A percentile compares a stretch with the other conserved stretches of the same genome.
Conservation (phyloP, 2,113 vertebrate species). For the Mormyrus lacerda region DNA sequence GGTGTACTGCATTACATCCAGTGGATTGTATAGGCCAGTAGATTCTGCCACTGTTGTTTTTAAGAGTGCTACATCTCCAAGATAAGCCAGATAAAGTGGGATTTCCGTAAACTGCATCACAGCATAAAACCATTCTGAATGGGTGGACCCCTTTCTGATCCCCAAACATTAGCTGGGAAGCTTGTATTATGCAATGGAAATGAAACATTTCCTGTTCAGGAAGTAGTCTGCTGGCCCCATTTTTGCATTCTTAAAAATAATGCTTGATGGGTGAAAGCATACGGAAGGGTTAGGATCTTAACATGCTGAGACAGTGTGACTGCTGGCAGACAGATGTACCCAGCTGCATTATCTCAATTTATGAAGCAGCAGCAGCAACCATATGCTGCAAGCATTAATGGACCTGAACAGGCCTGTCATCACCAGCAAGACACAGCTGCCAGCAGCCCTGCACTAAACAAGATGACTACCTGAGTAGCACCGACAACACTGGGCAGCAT, state of each 20-base stretch:
- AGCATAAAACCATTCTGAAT: neutral
- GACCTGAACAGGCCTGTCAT: slow-evolving; percentile 6
- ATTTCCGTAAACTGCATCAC: neutral
- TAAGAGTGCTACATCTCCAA: neutral
- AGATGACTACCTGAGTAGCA: slow-evolving; percentile 7
- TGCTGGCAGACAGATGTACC: neutral
- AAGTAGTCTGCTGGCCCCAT: neutral
- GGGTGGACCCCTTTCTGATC: neutral
- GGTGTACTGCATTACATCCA: neutral
- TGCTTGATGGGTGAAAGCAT: neutral
- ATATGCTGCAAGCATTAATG: slow-evolving; percentile 15
- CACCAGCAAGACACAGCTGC: neutral
- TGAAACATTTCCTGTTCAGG: neutral
- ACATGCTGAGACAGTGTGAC: neutral
- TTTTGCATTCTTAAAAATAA: neutral
- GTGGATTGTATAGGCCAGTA: neutral
- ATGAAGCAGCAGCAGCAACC: neutral
- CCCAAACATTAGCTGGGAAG: neutral
- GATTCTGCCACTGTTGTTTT: neutral
- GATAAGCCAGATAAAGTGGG: neutral
- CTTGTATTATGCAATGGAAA: slow-evolving; percentile 3
- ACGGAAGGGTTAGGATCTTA: neutral
- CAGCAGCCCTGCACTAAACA: neutral
- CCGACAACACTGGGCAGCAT: neutral
- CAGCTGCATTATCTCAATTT: slow-evolving; percentile 10